Conservation (phyloP, 2,797 vertebrate species). For the Falco biarmicus region DNA sequence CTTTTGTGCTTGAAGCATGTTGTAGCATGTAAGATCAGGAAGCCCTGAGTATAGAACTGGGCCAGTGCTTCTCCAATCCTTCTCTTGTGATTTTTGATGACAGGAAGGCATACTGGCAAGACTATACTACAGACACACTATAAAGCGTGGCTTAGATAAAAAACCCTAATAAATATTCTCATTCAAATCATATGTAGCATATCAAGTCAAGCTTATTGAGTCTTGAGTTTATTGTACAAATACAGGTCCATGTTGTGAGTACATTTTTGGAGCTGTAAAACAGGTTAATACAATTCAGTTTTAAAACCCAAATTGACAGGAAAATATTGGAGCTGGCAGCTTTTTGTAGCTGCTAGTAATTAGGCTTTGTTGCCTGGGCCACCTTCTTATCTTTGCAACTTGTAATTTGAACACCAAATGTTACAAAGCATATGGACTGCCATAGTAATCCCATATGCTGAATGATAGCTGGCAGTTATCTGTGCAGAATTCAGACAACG, state of each 20-base stretch:
- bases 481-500: slow-evolving; percentile 49
- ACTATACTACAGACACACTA: neutral
- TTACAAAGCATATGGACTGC: slow-evolving; percentile 70
- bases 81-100: neutral
- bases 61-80: neutral
- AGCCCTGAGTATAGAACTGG: neutral
- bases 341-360: slow-evolving; percentile 48
- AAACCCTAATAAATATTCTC: neutral
- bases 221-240: neutral
- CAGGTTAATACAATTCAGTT: neutral
- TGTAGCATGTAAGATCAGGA: neutral
- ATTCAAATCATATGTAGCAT: neutral
- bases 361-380: slow-evolving; percentile 41
- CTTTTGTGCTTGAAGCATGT: neutral
- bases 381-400: slow-evolving; percentile 65
- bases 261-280: neutral
- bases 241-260: neutral
- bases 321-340: slow-evolving; percentile 34
- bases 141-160: neutral
- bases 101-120: neutral
- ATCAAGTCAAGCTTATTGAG: neutral
- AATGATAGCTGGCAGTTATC: slow-evolving; percentile 52
- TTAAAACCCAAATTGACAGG: neutral
- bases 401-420: slow-evolving; percentile 71
- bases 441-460: slow-evolving; percentile 56